Evolutionary conservation across 2,113 vertebrate genomes (phyloP).

Genomic region (Petromus typicus): DNA sequence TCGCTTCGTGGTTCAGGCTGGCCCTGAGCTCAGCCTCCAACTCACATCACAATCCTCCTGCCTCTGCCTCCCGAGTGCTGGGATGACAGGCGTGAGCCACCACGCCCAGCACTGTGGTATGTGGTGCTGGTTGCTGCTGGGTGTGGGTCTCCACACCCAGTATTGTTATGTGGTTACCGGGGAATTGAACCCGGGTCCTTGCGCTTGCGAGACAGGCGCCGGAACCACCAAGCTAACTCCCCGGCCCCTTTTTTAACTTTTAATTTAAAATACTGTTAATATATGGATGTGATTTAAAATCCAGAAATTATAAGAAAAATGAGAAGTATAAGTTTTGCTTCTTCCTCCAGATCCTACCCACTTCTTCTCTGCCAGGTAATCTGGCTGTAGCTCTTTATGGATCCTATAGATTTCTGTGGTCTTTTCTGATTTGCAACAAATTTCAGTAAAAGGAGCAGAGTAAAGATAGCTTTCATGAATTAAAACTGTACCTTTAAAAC

Average conservation of each 20-base stretch:
- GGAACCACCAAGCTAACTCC: too few species aligned
- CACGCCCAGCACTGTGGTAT: too few species aligned
- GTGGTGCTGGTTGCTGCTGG: too few species aligned
- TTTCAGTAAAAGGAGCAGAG: conserved; percentile 7
- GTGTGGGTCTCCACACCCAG: too few species aligned
- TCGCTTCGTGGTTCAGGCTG: too few species aligned
- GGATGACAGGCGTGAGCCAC: too few species aligned
- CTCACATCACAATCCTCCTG: too few species aligned
- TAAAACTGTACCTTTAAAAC: conserved; percentile 14
- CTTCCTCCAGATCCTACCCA: neutral
- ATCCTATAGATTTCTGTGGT: neutral
- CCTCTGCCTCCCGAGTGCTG: too few species aligned
- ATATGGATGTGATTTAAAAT: neutral
- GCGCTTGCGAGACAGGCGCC: too few species aligned
- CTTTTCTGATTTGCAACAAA: neutral
- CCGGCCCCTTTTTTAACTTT: neutral
- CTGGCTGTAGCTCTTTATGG: neutral
- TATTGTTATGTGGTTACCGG: too few species aligned
- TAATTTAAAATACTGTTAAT: neutral
- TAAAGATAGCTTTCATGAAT: neutral
- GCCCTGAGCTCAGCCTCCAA: too few species aligned
- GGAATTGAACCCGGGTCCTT: too few species aligned
- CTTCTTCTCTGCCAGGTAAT: neutral
- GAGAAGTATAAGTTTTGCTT: neutral
- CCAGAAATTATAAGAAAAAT: neutral